Evolutionary conservation across 2,113 vertebrate genomes (phyloP), one percentile per base, ranked within the genome.

Genomic region (Burhinus oedicnemus): DNA sequence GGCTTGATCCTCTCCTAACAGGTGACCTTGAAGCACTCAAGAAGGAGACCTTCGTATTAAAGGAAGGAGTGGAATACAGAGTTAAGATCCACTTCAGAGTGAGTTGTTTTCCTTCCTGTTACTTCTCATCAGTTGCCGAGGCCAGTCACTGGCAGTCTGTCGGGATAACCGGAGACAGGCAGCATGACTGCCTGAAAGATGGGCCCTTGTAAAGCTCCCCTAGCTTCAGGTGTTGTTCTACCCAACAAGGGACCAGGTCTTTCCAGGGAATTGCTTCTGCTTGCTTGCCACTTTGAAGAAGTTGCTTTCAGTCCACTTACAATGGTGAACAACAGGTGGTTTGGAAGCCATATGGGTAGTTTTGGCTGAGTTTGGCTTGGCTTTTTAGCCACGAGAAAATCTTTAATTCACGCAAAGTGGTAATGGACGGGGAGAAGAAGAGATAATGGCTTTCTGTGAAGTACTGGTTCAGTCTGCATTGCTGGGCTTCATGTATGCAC

Each of bases 1-100:
- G 9, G 44, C 76, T 55, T 88, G 57, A 66, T 92, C 62, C 40
- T 58, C 49, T 86, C 42, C 74, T 85, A 69, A 60, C 91, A 99
- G 98, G 98, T 69, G 98, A 99, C 52, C 89, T 99, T 14, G 95
- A 97, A 93, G 97, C 97, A 20, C 98, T 99, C 79, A 98, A 98
- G 96, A 98, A 98, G 90, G 91, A 98, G 91, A 97, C 23, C 15
- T 98, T 98, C 1, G 94, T 98, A 45, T 89, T 99, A 85, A 99
- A 98, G 83, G 98, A 99, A 97, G 98, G 98, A n/a, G 95, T 97
- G 83, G 98, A 98, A 96, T 99, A 99, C 62, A 97, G 89, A 96
- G 97, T 98, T 80, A 99, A 98, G 98, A 98, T 99, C 93, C 87
- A 98, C 87, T 99, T 99, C 96, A 98, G 96, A 96, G 98, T 98